Base-by-base conservation (phyloP, 2,113 vertebrate genomes). In the Pungitius pungitius region DNA sequence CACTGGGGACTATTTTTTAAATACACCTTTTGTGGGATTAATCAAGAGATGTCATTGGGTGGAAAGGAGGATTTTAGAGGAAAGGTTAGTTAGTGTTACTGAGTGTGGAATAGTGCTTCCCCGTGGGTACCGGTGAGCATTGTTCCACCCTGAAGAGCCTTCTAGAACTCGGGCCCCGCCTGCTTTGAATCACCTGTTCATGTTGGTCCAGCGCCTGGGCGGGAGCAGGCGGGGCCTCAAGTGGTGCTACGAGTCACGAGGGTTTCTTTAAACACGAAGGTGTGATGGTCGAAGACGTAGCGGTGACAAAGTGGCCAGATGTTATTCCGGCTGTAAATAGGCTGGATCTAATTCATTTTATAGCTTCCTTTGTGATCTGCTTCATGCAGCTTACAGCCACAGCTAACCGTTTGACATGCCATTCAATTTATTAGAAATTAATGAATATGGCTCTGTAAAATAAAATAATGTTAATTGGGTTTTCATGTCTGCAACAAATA, bases 151-250 rank as follows among this genome's bases (percentile, higher is more conserved):
- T 40, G 55, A 75, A n/a, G 75, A 68, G 72, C 75, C 65, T 65
- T 72, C 54, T 6, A 35, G 37, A 69, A 61, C n/a, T 42, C 9
- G 11, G 30, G 64, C 49, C 63, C 37, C 13, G 64, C 52, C 78
- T 17, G 66, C 81, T 82, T 59, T 47, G 81, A 83, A 84, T 75
- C 72, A 75, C 12, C 2, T 73, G 72, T 81, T 85, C 85, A 81
- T 69, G 72, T 67, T 51, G 42, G 77, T 69, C 69, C 77, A 56
- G 43, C 2, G 12, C 24, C 63, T 70, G 37, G 35, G 63, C 78
- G 56, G 47, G 26, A 63, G 27, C 42, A 55, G 68, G 42, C 58
- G 18, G 4, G 51, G 64, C 49, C 55, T 83, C 24, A 52, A 42
- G 56, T 51, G 8, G 12, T 35, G 39, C 35, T 30, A 49, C 20